Evolutionary conservation across 2,797 vertebrate species (phyloP).

Genomic region (Aulostomus chinensis): DNA sequence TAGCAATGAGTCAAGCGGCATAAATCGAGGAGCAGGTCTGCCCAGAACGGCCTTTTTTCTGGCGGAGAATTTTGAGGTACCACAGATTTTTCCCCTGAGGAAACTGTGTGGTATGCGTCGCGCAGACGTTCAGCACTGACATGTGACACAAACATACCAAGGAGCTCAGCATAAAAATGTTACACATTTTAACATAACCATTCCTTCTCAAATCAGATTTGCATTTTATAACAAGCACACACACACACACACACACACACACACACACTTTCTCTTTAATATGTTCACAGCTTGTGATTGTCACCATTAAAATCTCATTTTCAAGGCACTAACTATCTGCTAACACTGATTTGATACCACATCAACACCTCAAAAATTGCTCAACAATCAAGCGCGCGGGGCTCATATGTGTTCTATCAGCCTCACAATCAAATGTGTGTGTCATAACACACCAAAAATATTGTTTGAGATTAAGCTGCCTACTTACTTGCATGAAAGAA

Average conservation of each 20-base stretch:
- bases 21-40: no score
- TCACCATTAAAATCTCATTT: conserved; percentile 44
- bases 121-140: no score
- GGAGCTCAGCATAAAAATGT: no score
- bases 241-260: neutral
- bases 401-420: conserved; percentile 6
- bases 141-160: no score
- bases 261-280: no score
- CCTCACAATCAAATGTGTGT: neutral
- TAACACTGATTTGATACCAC: conserved; percentile 30
- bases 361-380: conserved; percentile 10
- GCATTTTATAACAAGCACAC: conserved; percentile 7
- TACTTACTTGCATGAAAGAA: conserved; percentile 24
- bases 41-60: no score
- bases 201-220: no score
- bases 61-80: no score
- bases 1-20: no score
- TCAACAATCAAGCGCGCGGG: neutral
- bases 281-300: conserved; percentile 32
- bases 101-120: no score
- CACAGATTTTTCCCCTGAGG: no score
- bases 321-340: conserved; percentile 28
- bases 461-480: conserved; percentile 11
- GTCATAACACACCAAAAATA: conserved; percentile 1
- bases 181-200: no score